A percentile compares a stretch with the other conserved stretches of the same genome.
phyloP scores from a whole-genome alignment of 2,888 invertebrate genomes.

The Drosophila ustulata region DNA sequence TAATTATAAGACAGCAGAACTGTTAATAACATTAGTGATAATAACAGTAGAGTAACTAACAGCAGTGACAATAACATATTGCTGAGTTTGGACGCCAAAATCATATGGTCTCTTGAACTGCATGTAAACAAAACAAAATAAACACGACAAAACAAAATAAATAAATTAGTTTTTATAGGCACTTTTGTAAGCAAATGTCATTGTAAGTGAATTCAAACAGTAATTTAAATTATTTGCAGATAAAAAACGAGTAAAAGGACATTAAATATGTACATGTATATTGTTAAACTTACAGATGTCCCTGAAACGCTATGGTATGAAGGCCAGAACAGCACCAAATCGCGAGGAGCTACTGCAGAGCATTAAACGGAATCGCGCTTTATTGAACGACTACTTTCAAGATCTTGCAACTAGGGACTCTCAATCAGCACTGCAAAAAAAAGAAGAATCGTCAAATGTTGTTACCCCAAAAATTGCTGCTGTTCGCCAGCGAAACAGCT shows the following conservation, averaged over 20 bases:
- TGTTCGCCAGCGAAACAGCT: slow-evolving; percentile 62
- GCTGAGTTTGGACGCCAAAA: neutral
- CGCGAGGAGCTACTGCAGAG: slow-evolving; percentile 61
- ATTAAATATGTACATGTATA: neutral
- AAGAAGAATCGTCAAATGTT: neutral
- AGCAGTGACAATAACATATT: neutral
- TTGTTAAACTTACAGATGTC: slow-evolving; percentile 20
- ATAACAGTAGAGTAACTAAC: neutral
- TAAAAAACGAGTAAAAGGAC: neutral
- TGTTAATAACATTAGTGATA: neutral
- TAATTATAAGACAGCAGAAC: neutral
- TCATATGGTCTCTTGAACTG: slow-evolving; percentile 9
- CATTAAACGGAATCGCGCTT: slow-evolving; percentile 57
- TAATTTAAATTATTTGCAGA: slow-evolving; percentile 7
- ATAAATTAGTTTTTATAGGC: neutral
- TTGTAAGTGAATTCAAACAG: neutral
- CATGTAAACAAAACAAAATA: neutral
- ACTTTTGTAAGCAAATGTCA: neutral
- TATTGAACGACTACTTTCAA: slow-evolving; percentile 59
- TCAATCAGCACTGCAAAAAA: neutral
- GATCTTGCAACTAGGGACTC: slow-evolving; percentile 24
- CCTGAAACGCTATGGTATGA: slow-evolving; percentile 24
- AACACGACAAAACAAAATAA: neutral
- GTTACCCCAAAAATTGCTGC: neutral
- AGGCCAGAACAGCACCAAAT: slow-evolving; percentile 33